These are phyloP conservation scores for Eumacrocentrus americanus DNA, from an alignment of 2,888 invertebrate species.

Conservation along the genomic window DNA sequence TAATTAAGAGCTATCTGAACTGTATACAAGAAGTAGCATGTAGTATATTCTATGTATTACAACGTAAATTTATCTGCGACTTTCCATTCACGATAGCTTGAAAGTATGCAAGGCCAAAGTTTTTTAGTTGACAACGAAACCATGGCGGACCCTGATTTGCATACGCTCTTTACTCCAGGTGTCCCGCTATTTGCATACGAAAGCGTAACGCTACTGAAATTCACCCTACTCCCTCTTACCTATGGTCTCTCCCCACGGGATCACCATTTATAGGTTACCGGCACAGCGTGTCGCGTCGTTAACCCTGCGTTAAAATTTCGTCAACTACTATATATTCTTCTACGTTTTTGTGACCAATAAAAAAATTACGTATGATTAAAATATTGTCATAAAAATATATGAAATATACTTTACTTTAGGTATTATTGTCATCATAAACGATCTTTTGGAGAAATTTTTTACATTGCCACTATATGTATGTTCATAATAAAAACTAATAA, in stretches of 20 bases:
- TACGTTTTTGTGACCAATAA: constrained; percentile 23
- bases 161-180: constrained; percentile 60
- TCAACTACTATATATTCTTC: constrained; percentile 38
- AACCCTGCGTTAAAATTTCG: constrained; percentile 50
- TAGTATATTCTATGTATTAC: neutral
- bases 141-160: constrained; percentile 49
- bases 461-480: too few species aligned
- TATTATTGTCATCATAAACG: too few species aligned
- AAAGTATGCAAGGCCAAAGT: constrained; percentile 27
- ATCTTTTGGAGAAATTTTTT: too few species aligned
- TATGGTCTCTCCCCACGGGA: constrained; percentile 34
- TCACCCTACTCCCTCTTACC: constrained; percentile 36
- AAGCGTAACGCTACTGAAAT: constrained; percentile 52
- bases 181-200: constrained; percentile 60
- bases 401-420: too few species aligned
- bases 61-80: neutral
- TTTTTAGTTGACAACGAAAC: constrained; percentile 34
- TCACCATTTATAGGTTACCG: constrained; percentile 55
- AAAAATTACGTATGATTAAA: constrained; percentile 21
- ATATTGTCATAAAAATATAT: constrained; percentile 11
- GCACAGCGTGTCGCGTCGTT: constrained; percentile 56
- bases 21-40: neutral
- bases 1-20: neutral
- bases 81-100: constrained; percentile 2
- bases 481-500: too few species aligned